Conservation (phyloP, 2,113 vertebrate species). For the Gymnorhina tibicen region DNA sequence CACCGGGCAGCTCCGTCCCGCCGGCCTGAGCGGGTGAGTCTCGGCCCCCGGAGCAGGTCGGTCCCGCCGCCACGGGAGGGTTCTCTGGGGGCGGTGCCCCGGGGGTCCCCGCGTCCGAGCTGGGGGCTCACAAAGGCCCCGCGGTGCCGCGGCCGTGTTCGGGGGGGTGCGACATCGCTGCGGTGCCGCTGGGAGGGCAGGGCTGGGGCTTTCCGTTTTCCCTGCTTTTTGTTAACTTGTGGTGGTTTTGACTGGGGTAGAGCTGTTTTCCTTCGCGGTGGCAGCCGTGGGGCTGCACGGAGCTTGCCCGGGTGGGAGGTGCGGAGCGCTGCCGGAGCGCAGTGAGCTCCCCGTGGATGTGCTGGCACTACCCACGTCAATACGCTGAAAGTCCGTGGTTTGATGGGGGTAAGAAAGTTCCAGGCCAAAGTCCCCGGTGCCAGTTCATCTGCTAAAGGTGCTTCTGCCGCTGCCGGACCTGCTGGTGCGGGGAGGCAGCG, state of each 20-base stretch:
- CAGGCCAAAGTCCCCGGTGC: not conserved
- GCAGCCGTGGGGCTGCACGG: too few species aligned
- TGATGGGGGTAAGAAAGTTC: fast-evolving
- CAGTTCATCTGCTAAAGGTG: fast-evolving
- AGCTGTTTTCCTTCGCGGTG: not conserved
- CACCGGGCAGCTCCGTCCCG: not conserved
- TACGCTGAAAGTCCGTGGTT: fast-evolving
- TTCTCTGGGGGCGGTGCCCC: not conserved
- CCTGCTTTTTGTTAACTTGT: not conserved
- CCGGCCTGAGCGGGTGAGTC: not conserved
- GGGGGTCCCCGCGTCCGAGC: not conserved
- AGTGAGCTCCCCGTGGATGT: fast-evolving
- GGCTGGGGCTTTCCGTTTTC: not conserved
- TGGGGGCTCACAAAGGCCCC: not conserved
- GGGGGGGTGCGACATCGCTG: not conserved
- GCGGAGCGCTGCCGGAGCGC: not conserved
- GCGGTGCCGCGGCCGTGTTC: not conserved
- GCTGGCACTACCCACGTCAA: fast-evolving
- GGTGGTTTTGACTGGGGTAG: not conserved
- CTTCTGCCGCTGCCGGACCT: fast-evolving
- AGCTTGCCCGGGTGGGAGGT: not conserved
- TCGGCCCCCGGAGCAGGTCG: not conserved
- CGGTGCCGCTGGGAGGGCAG: not conserved
- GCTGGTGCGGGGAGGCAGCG: not conserved
- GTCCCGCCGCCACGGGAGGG: not conserved